A percentile compares a stretch with the other conserved stretches of the same genome.
These are phyloP conservation scores for Rattus norvegicus DNA, from an alignment of 2,113 vertebrate genomes.

Conservation along the genomic window GRCr8 NC_086025.1:129432001-129432500, in stretches of 20 bases:
- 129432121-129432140: not conserved
- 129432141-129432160: not conserved
- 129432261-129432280: not conserved
- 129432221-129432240: not conserved
- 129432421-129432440: constrained; percentile 32
- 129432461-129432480: not conserved
- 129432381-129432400: constrained; percentile 5
- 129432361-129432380: not conserved
- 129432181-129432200: not conserved
- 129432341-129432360: not conserved
- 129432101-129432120: not conserved
- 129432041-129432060: not conserved
- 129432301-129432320: not conserved
- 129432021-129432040: constrained; percentile 4
- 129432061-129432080: not conserved
- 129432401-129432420: not conserved
- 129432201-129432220: not conserved
- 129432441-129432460: constrained; percentile 15
- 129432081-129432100: not conserved
- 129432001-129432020: not conserved
- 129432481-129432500: not conserved
- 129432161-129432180: not conserved
- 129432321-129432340: not conserved
- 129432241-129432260: not conserved
- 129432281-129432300: not conserved